These are phyloP conservation scores for Hesperia comma DNA, from an alignment of 2,888 invertebrate genomes.

Conservation along the genomic window DNA sequence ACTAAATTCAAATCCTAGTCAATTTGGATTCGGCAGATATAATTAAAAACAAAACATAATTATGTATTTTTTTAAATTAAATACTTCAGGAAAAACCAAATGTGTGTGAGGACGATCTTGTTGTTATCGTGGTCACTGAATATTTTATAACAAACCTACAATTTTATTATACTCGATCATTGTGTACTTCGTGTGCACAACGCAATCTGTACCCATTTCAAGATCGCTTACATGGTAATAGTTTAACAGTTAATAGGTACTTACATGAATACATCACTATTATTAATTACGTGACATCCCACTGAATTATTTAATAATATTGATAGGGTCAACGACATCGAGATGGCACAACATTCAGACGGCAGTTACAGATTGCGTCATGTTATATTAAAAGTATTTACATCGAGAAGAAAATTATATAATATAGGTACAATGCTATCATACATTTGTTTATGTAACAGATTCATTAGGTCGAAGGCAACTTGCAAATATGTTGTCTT, in stretches of 20 bases:
- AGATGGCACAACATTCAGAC: slow-evolving; percentile 21
- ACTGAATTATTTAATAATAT: slow-evolving; percentile 29
- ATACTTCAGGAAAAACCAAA: too few species aligned
- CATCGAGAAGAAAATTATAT: slow-evolving; percentile 32
- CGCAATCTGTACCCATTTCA: slow-evolving; percentile 28
- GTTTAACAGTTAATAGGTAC: slow-evolving; percentile 31
- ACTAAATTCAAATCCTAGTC: too few species aligned
- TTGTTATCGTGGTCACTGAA: too few species aligned
- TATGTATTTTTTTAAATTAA: too few species aligned
- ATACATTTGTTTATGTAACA: slow-evolving; percentile 29
- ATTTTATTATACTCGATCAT: neutral
- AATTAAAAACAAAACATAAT: too few species aligned
- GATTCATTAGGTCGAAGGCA: slow-evolving; percentile 31
- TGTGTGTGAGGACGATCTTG: too few species aligned
- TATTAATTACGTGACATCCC: slow-evolving; percentile 25
- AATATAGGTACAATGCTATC: slow-evolving; percentile 33
- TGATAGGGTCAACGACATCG: slow-evolving; percentile 25
- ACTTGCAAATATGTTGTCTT: slow-evolving; percentile 27
- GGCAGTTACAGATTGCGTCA: slow-evolving; percentile 28
- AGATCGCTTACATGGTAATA: slow-evolving; percentile 22
- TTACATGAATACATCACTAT: slow-evolving; percentile 28
- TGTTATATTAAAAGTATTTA: slow-evolving; percentile 31
- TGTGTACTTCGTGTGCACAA: neutral
- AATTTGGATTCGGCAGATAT: too few species aligned
- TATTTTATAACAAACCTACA: too few species aligned